Evolutionary conservation across 2,888 invertebrate species (phyloP).

Genomic region (Brachyptera risi): DNA sequence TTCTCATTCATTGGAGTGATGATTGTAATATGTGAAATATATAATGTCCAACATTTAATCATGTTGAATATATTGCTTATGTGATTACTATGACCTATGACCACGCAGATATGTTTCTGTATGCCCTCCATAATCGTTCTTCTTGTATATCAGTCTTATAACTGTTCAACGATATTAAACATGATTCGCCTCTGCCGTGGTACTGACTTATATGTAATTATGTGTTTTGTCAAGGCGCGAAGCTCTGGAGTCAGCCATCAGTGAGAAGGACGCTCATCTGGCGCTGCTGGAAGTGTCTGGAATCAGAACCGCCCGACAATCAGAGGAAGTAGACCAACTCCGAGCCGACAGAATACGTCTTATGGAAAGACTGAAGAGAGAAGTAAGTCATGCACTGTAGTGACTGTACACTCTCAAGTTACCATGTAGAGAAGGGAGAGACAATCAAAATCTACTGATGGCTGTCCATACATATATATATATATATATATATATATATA

Average conservation of each 20-base stretch:
- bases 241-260: slow-evolving; percentile 75
- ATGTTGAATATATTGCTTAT: too few relatives aligned
- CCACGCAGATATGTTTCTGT: too few relatives aligned
- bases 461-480: background rate
- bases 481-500: background rate
- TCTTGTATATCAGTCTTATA: too few relatives aligned
- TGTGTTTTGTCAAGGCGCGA: too few relatives aligned
- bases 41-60: too few relatives aligned
- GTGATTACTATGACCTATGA: too few relatives aligned
- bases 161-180: too few relatives aligned
- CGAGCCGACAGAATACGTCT: slow-evolving; percentile 66
- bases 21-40: too few relatives aligned
- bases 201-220: too few relatives aligned
- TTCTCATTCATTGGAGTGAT: too few relatives aligned
- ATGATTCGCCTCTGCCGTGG: too few relatives aligned
- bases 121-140: too few relatives aligned
- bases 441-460: background rate
- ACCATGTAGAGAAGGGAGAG: slow-evolving; percentile 34
- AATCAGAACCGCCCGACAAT: slow-evolving; percentile 59
- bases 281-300: slow-evolving; percentile 75
- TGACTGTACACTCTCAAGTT: slow-evolving; percentile 34
- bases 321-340: slow-evolving; percentile 62
- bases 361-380: slow-evolving; percentile 64
- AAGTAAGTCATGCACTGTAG: slow-evolving; percentile 52
- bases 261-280: slow-evolving; percentile 84